Base-by-base conservation (phyloP, 2,888 invertebrate species). In the Drosophila mimica region DNA sequence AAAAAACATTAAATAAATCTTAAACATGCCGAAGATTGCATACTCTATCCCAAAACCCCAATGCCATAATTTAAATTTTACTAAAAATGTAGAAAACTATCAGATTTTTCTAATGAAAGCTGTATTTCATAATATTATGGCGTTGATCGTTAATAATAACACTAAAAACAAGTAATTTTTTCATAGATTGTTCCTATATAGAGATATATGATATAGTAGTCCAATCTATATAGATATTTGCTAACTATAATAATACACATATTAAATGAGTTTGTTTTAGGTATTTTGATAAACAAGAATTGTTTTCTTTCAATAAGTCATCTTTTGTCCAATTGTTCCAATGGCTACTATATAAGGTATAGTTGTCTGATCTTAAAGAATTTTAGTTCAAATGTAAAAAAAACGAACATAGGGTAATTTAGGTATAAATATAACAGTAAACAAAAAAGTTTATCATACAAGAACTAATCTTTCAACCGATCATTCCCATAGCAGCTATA, bases 41-140 rank as follows among this genome's bases (percentile, higher is more conserved):
- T 46, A 25, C 46, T 46, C 46, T 46, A 4, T 4, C 0, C n/a
- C 9, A 4, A 0, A 40, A 4, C n/a, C 40, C 9, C 7, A 40
- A 40, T n/a, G n/a, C n/a, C 40, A 3, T 36, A 6, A 36, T 17
- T 15, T 36, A 15, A 15, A 36, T 36, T 7, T 36, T 11, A 11
- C n/a, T 11, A 11, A 0, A 11, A n/a, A 43, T n/a, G n/a, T n/a
- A 5, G 2, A n/a, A 2, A 9, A n/a, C 9, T 11, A n/a, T n/a
- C 40, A 9, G n/a, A 9, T 9, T 5, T n/a, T 5, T 9, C 5
- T 5, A 40, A 17, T 17, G 17, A 5, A 38, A 17, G 7, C 6
- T 38, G 7, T 7, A 7, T n/a, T n/a, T n/a, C n/a, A n/a, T n/a
- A n/a, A n/a, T n/a, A n/a, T n/a, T n/a, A n/a, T n/a, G n/a, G n/a